Evolutionary conservation across 2,888 invertebrate genomes (phyloP).

Genomic region (Congeria kusceri): DNA sequence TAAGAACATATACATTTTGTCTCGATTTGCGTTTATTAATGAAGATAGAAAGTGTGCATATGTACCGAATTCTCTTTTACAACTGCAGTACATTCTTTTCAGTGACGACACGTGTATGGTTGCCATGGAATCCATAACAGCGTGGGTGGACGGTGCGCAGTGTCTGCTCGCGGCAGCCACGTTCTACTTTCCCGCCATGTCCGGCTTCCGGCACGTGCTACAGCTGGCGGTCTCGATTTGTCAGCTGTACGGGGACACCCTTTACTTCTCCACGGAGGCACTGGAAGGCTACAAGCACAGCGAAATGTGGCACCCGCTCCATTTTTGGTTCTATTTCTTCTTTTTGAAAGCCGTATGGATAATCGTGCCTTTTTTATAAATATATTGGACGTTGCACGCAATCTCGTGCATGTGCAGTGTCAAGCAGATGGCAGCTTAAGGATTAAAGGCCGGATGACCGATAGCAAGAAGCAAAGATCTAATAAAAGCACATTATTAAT

Average conservation of each 20-base stretch:
- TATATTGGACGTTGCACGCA: slow-evolving; percentile 68
- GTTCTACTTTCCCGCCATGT: slow-evolving; percentile 67
- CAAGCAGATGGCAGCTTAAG: slow-evolving; percentile 33
- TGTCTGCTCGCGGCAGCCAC: slow-evolving; percentile 78
- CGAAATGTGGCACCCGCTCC: slow-evolving; percentile 76
- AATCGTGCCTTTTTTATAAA: slow-evolving; percentile 77
- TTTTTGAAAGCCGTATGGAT: slow-evolving; percentile 84
- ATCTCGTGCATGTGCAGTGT: slow-evolving; percentile 64
- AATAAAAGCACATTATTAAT: no score
- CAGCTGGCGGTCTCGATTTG: slow-evolving; percentile 82
- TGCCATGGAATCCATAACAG: slow-evolving; percentile 84
- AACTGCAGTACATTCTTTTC: slow-evolving; percentile 39
- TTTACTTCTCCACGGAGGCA: slow-evolving; percentile 82
- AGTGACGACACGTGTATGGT: slow-evolving; percentile 83
- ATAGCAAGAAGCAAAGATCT: no score
- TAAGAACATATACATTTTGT: no score
- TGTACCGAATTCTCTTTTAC: no score
- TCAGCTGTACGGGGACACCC: slow-evolving; percentile 83
- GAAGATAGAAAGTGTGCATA: no score
- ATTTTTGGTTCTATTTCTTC: slow-evolving; percentile 85
- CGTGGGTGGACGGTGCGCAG: slow-evolving; percentile 83
- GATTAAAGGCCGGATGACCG: no score
- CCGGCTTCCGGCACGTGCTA: slow-evolving; percentile 78
- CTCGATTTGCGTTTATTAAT: no score
- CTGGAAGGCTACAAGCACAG: slow-evolving; percentile 81